Conservation (phyloP, 2,113 vertebrate genomes). For the Bufo gargarizans region DNA sequence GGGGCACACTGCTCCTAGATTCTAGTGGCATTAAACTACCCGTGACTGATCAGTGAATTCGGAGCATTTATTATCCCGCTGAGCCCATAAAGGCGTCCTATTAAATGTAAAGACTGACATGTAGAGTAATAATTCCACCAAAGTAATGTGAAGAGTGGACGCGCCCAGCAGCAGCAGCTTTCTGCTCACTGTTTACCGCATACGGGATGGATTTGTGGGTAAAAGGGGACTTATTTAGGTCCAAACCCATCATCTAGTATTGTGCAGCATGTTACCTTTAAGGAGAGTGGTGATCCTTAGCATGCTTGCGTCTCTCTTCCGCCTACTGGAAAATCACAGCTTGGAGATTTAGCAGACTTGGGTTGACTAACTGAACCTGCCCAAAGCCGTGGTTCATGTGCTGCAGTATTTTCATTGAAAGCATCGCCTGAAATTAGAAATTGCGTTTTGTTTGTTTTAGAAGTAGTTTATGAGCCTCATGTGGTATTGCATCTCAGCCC, state of each 20-base stretch:
- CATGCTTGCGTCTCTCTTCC: too few relatives aligned
- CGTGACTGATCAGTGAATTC: conserved; percentile 43
- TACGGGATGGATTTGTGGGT: background rate
- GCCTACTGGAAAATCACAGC: too few relatives aligned
- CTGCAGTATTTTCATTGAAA: too few relatives aligned
- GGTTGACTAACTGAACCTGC: background rate
- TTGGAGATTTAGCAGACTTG: too few relatives aligned
- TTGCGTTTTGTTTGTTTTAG: too few relatives aligned
- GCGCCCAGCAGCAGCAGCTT: background rate
- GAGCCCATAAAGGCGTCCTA: conserved; percentile 38
- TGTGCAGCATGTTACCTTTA: background rate
- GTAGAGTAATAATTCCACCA: background rate
- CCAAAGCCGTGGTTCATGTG: too few relatives aligned
- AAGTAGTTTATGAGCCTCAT: too few relatives aligned
- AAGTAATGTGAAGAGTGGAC: background rate
- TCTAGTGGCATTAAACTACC: background rate
- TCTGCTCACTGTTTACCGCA: background rate
- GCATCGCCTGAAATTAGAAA: too few relatives aligned
- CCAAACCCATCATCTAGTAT: background rate
- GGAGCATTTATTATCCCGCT: conserved; percentile 26
- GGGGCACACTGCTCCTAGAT: background rate
- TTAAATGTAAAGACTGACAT: conserved; percentile 19
- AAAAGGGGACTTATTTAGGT: background rate
- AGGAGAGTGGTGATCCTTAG: too few relatives aligned
- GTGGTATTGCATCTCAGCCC: too few relatives aligned